Evolutionary conservation across 1,140 invertebrate species (phyloP), one percentile per base, ranked within the genome.

Genomic region (Eumaeus atala): DNA sequence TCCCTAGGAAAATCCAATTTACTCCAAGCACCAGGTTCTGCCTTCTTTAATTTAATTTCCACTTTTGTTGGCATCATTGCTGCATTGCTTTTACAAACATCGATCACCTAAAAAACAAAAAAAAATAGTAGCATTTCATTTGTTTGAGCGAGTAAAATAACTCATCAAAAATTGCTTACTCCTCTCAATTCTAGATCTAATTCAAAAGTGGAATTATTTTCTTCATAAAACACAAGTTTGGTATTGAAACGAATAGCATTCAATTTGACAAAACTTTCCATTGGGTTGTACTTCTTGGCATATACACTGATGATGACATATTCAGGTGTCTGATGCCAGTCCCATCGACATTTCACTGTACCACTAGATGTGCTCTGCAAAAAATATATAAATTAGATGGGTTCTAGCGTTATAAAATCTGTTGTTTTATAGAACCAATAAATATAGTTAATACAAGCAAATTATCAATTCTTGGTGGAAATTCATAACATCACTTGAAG

Each of bases 31-130:
- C 93, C 92, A 2, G 93, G 89, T 68, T 96, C 95, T 0, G 90
- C 92, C 88, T 99, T 99, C 59, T 92, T 94, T 69, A 99, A 74
- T 68, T 95, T 96, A 9, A 99, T 94, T 88, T 99, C 98, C 14
- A 98, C 92, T 91, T 99, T 99, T n/a, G 96, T 94, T 48, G 93
- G 93, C 61, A 93, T 89, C 92, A 98, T 95, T 11, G 90, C 91
- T 1, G 93, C 94, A 62, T 84, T 89, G 71, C 95, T 94, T 53
- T 91, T 88, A 37, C 84, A 82, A 11, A 95, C 89, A 74, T 92
- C 89, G 14, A 96, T 88, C 51, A 95, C 88, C 94, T 95, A 62
- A 55, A 70, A 77, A 48, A 49, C 35, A 9, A 34, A 52, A 38
- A 59, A n/a, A 44, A 35, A 47, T 37, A 4, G 14, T 28, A 28